Conservation (phyloP, 2,888 invertebrate species). For the Lasius fuliginosus region DNA sequence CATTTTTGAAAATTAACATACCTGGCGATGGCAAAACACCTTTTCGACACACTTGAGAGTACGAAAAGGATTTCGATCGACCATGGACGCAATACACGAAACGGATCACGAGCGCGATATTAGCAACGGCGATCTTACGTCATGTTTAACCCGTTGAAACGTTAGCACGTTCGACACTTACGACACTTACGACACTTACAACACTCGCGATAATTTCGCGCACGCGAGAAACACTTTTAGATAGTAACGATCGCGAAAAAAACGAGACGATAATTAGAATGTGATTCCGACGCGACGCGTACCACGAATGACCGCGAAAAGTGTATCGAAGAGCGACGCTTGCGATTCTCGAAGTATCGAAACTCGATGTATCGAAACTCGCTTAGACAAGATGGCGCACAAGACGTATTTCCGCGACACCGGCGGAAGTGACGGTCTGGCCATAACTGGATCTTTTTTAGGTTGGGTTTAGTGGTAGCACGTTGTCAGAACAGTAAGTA, state of each 20-base stretch:
- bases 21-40: not conserved
- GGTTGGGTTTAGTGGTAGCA: slow-evolving; percentile 81
- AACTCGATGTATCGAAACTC: not conserved
- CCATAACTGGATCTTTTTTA: slow-evolving; percentile 68
- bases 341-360: not conserved
- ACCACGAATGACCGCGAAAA: not conserved
- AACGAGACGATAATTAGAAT: not conserved
- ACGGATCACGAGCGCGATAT: not conserved
- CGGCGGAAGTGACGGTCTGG: slow-evolving; percentile 70
- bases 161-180: not conserved
- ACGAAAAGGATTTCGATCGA: not conserved
- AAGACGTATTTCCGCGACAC: slow-evolving; percentile 18
- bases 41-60: not conserved
- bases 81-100: not conserved
- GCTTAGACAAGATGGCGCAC: slow-evolving; percentile 7
- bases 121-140: not conserved
- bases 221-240: not conserved
- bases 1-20: not conserved
- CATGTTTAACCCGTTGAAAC: not conserved
- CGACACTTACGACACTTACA: not conserved
- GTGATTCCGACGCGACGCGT: not conserved
- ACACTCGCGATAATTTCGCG: not conserved
- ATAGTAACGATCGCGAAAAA: not conserved
- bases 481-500: slow-evolving; percentile 84
- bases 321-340: not conserved